A percentile compares a stretch with the other conserved stretches of the same genome.
phyloP scores from a whole-genome alignment of 2,113 vertebrate species.

The Rhabdomys dilectus region DNA sequence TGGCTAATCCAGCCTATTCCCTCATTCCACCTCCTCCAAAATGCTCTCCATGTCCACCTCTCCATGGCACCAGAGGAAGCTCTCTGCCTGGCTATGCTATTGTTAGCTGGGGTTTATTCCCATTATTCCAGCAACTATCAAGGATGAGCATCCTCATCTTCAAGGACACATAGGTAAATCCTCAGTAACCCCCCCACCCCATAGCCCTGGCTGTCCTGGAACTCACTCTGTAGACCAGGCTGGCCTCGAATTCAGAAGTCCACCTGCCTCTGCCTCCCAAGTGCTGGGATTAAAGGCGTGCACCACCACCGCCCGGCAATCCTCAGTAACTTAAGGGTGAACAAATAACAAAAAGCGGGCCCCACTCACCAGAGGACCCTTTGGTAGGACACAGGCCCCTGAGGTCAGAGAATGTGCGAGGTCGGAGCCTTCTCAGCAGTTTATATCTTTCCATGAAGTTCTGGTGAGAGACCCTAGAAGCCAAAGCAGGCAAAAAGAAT shows the following conservation, averaged over 20 bases:
- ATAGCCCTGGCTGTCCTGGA: no score
- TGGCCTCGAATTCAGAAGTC: no score
- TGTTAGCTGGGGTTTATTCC: not conserved
- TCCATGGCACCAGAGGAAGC: not conserved
- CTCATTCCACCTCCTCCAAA: not conserved
- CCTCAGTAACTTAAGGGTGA: not conserved
- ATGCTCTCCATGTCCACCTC: not conserved
- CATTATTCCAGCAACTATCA: not conserved
- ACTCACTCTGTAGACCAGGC: no score
- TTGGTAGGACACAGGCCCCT: slow-evolving; percentile 53
- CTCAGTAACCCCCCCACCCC: no score
- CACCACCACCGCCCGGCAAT: no score
- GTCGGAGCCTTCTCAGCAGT: slow-evolving; percentile 83
- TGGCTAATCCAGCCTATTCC: not conserved
- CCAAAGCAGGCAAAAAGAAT: slow-evolving; percentile 48
- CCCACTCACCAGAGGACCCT: slow-evolving; percentile 82
- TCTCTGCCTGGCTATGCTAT: not conserved
- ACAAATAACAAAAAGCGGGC: not conserved
- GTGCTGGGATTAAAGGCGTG: no score
- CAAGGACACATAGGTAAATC: not conserved
- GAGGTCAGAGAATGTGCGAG: not conserved
- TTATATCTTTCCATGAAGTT: slow-evolving; percentile 92
- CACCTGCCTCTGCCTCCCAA: no score
- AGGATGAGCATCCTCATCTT: no score
- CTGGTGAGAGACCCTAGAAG: slow-evolving; percentile 90